phyloP scores from a whole-genome alignment of 2,797 vertebrate genomes.

The Clarias fuscus region DNA sequence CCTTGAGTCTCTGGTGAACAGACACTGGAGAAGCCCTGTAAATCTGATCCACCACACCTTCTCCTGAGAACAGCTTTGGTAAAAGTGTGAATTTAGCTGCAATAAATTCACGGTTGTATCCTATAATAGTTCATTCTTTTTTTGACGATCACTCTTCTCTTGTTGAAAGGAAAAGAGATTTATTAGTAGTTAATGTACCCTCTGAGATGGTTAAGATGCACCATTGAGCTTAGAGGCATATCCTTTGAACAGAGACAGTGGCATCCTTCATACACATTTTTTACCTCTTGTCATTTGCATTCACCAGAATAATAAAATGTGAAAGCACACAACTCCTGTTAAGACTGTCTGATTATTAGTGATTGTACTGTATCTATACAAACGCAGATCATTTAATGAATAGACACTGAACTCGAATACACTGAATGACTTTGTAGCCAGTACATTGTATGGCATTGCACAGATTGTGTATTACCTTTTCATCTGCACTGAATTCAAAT shows the following conservation, averaged over 20 bases:
- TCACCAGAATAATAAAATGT: neutral
- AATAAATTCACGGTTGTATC: constrained; percentile 53
- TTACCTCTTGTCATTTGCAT: constrained; percentile 2
- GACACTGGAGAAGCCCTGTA: constrained; percentile 63
- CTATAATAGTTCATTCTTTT: constrained; percentile 63
- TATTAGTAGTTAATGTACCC: neutral
- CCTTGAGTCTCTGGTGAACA: constrained; percentile 60
- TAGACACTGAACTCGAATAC: neutral
- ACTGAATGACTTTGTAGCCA: neutral
- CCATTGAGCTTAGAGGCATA: constrained; percentile 3
- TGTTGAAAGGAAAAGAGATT: constrained; percentile 44
- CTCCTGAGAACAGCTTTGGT: constrained; percentile 65
- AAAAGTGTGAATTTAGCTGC: constrained; percentile 69
- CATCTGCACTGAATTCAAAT: neutral
- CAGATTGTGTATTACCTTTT: neutral
- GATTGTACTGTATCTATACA: neutral
- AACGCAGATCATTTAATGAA: neutral
- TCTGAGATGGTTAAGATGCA: constrained; percentile 10
- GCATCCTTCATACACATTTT: constrained; percentile 7
- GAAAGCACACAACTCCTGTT: neutral
- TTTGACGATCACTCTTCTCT: constrained; percentile 43
- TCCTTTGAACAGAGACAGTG: constrained; percentile 14
- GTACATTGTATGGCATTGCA: neutral
- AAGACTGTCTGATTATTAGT: neutral
- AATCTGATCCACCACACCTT: constrained; percentile 54